These are phyloP conservation scores for Barnardius zonarius DNA, from an alignment of 2,113 vertebrate genomes.

Conservation along the genomic window DNA sequence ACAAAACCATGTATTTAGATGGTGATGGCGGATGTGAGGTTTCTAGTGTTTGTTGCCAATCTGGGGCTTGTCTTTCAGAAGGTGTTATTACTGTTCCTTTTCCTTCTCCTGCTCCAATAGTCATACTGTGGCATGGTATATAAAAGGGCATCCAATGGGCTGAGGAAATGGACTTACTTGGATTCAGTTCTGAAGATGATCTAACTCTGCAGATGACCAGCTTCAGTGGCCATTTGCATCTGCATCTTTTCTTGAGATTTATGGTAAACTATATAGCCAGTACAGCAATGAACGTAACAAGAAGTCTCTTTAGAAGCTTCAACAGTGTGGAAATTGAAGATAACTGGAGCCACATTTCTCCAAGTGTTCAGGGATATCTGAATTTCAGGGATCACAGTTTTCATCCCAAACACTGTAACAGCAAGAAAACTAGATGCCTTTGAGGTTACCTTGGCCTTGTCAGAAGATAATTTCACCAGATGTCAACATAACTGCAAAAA, in stretches of 20 bases:
- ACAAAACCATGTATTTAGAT: constrained; percentile 41
- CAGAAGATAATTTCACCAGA: not conserved
- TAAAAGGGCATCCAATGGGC: not conserved
- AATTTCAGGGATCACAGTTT: not conserved
- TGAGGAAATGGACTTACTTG: not conserved
- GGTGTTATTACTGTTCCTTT: not conserved
- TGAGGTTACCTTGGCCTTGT: not conserved
- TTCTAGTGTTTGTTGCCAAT: not conserved
- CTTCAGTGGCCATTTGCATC: not conserved
- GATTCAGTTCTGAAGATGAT: not conserved
- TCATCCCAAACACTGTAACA: not conserved
- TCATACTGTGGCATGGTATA: not conserved
- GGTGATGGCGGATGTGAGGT: constrained; percentile 28
- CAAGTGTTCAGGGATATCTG: not conserved
- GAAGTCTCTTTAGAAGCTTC: not conserved
- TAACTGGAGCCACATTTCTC: not conserved
- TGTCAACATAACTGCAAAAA: not conserved
- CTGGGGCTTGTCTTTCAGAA: constrained; percentile 22
- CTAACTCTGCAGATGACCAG: not conserved
- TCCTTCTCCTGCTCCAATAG: not conserved
- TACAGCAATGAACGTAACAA: not conserved
- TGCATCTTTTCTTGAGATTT: not conserved
- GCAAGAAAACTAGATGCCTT: not conserved
- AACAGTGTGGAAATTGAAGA: not conserved
- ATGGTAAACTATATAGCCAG: not conserved